These are phyloP conservation scores for Melitaea athalia DNA, from an alignment of 2,888 invertebrate genomes.

Conservation along the genomic window DNA sequence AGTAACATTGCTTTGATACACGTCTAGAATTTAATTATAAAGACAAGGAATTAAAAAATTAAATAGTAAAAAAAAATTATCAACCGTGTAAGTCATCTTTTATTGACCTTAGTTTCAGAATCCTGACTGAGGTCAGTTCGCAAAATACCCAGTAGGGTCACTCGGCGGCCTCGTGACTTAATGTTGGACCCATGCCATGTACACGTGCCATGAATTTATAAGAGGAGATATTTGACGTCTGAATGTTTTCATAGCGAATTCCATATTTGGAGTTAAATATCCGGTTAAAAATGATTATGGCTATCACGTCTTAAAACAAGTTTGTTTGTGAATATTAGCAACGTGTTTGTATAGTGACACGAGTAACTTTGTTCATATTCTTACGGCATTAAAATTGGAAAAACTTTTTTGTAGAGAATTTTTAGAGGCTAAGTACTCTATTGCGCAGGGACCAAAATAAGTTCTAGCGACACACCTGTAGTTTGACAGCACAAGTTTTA, in stretches of 20 bases:
- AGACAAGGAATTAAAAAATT: slow-evolving; percentile 14
- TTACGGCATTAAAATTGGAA: too few species aligned
- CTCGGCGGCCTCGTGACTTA: slow-evolving; percentile 33
- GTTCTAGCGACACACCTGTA: too few species aligned
- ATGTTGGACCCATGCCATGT: slow-evolving; percentile 35
- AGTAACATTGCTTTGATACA: not conserved
- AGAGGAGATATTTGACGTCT: slow-evolving; percentile 6
- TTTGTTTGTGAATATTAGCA: not conserved
- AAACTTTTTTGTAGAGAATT: too few species aligned
- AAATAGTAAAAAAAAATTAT: slow-evolving; percentile 29
- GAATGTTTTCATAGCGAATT: slow-evolving; percentile 7
- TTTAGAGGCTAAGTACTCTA: too few species aligned
- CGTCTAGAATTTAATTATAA: not conserved
- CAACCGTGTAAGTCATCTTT: slow-evolving; percentile 32
- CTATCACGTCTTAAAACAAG: not conserved
- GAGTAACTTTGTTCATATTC: too few species aligned
- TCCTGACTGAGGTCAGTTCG: slow-evolving; percentile 39
- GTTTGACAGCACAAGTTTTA: too few species aligned
- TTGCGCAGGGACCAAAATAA: too few species aligned
- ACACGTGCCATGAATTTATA: slow-evolving; percentile 37
- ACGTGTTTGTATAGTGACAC: not conserved
- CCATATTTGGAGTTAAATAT: slow-evolving; percentile 14
- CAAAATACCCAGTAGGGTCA: slow-evolving; percentile 41
- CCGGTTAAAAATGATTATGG: not conserved
- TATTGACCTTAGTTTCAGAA: slow-evolving; percentile 43